Evolutionary conservation across 2,113 vertebrate genomes (phyloP).

Genomic region (Ciconia stormi): DNA sequence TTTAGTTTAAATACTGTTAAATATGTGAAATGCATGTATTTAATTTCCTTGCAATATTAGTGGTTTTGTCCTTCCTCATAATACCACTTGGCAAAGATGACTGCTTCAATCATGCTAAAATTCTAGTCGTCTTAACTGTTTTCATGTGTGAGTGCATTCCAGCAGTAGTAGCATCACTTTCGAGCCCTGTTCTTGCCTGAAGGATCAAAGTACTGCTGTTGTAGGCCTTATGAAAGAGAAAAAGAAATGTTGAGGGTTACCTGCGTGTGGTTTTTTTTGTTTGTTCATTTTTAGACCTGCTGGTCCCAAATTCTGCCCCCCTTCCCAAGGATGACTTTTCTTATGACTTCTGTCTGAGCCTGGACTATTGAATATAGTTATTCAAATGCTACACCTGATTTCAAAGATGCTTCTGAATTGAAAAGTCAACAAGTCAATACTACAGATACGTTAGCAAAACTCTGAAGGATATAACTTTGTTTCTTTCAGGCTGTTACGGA

Average conservation of each 20-base stretch:
- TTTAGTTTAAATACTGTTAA: neutral
- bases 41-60: neutral
- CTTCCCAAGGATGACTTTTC: neutral
- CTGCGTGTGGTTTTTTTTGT: neutral
- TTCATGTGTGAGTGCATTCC: neutral
- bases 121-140: neutral
- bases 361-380: neutral
- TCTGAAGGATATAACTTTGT: neutral
- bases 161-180: neutral
- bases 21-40: neutral
- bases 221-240: neutral
- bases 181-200: neutral
- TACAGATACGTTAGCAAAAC: rapidly evolving
- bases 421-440: rapidly evolving
- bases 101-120: neutral
- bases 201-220: neutral
- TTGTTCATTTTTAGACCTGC: neutral
- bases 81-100: neutral
- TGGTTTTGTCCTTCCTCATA: neutral
- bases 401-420: neutral
- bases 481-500: slow-evolving; percentile 88
- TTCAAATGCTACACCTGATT: neutral
- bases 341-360: neutral
- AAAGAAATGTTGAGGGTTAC: neutral
- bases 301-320: neutral